Percentiles rank a stretch among this genome's conserved stretches.
These are phyloP conservation scores for Melanchra persicariae DNA, from an alignment of 2,888 invertebrate species.

Conservation along the genomic window DNA sequence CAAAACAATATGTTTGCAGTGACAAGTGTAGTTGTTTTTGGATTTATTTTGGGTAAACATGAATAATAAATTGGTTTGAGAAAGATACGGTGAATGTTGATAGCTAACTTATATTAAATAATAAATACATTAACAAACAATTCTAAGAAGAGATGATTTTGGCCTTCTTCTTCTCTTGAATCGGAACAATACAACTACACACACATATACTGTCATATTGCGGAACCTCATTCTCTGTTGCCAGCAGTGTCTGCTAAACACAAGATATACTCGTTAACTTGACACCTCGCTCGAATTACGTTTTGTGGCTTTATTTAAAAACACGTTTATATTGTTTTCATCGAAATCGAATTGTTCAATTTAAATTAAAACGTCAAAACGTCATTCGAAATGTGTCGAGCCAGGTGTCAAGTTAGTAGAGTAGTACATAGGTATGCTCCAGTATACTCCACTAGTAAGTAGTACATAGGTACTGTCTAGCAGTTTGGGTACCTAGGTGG, in stretches of 20 bases:
- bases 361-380: no score
- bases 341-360: no score
- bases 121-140: neutral
- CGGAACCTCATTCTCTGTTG: neutral
- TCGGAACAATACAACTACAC: neutral
- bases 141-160: neutral
- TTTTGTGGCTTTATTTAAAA: no score
- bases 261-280: no score
- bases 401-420: no score
- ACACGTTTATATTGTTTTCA: no score
- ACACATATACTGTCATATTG: no score
- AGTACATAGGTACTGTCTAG: no score
- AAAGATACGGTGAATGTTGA: neutral
- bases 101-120: neutral
- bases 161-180: neutral
- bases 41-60: slow-evolving; percentile 19
- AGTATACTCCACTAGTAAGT: neutral
- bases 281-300: no score
- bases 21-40: slow-evolving; percentile 20
- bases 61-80: slow-evolving; percentile 10
- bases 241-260: neutral
- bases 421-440: no score
- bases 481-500: neutral
- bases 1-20: slow-evolving; percentile 12
- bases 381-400: no score